Evolutionary conservation across 2,888 invertebrate genomes (phyloP), one percentile per base, ranked within the genome.

Genomic region (Pristionchus mayeri): DNA sequence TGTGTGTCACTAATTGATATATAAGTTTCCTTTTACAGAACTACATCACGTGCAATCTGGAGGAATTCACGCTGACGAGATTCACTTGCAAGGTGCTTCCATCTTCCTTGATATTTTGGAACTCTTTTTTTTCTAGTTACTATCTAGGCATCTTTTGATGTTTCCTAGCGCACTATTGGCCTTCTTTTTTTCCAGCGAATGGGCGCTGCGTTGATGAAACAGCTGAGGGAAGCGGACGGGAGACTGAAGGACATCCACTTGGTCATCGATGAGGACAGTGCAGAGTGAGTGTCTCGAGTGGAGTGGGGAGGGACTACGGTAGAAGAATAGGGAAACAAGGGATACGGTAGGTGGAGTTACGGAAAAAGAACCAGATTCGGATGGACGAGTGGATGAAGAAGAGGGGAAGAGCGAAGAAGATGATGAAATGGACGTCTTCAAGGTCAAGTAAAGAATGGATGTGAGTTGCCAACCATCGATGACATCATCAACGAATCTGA

Each of bases 1-100:
- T 78, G n/a, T 11, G 54, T 34, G 52, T 16, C 27, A 9, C 63
- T 34, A 34, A 63, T 63, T 54, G 54, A 7, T 16, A 54, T 21
- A 54, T 21, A 7, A 21, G 13, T 60, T 60, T 30, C 11, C 7
- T 30, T 21, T 27, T 81, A n/a, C 81, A 81, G 81, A 48, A 57
- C 44, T 40, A 40, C n/a, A 7, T 81, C 24, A 13, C 60, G 37
- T 18, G n/a, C 40, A 60, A 57, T 40, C 81, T 81, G 60, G 30
- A 60, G 16, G 24, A 48, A 11, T 60, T 81, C 40, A 48, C 48
- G 24, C 40, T 81, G 44, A 44, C 81, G 27, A 34, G 57, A 50
- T 81, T 81, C 60, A 81, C 81, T 18, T 60, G 60, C 44, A 48
- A 27, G 40, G 81, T 54, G n/a, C n/a, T n/a, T n/a, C n/a, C n/a